Evolutionary conservation across 2,797 vertebrate genomes (phyloP).

Genomic region (Cossypha caffra): DNA sequence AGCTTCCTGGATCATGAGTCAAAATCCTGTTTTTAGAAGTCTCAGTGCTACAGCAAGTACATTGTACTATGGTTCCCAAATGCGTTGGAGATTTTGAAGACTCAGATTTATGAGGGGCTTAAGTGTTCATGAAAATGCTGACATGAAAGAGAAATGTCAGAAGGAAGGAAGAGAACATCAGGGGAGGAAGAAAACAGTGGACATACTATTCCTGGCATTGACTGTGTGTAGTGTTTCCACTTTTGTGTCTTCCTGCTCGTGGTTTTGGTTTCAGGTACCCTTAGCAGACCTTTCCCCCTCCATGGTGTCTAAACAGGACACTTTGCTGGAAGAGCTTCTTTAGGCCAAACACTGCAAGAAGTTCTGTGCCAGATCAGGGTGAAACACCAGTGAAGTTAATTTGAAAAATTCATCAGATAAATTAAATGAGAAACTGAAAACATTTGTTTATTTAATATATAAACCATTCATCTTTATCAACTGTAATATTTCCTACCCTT

Average conservation of each 20-base stretch:
- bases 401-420: slow-evolving; percentile 44
- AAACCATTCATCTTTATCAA: not conserved
- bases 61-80: not conserved
- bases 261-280: slow-evolving; percentile 30
- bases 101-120: not conserved
- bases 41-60: not conserved
- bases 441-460: slow-evolving; percentile 51
- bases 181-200: not conserved
- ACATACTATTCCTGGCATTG: not conserved
- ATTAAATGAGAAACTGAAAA: slow-evolving; percentile 17
- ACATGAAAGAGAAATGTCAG: not conserved
- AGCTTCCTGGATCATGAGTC: not conserved
- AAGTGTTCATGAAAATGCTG: not conserved
- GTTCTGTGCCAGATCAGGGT: not conserved
- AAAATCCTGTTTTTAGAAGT: not conserved
- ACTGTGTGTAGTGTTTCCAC: not conserved
- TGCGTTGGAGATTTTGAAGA: not conserved
- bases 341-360: not conserved
- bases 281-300: not conserved
- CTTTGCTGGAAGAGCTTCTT: not conserved
- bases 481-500: slow-evolving; percentile 23
- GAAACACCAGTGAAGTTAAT: slow-evolving; percentile 45
- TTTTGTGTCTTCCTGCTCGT: not conserved
- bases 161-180: not conserved
- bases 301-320: not conserved